A percentile compares a stretch with the other conserved stretches of the same genome.
Conservation (phyloP, 1,140 invertebrate species). For the Macrocentrus cingulum region DNA sequence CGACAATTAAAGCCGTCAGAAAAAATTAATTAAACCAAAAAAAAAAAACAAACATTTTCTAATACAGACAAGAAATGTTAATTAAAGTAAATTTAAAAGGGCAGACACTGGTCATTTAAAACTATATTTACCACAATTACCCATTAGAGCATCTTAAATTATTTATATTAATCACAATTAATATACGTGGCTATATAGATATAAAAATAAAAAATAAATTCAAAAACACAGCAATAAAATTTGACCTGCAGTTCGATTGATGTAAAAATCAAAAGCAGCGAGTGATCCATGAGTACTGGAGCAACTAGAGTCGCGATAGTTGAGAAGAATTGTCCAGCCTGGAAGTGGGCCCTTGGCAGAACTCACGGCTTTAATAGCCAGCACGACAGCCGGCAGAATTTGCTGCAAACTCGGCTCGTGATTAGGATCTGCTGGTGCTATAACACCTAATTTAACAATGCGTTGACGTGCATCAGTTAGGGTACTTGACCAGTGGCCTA, state of each 20-base stretch:
- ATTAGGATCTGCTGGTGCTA: constrained; percentile 66
- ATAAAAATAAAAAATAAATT: constrained; percentile 5
- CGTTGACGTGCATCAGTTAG: constrained; percentile 29
- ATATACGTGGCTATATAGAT: too few relatives aligned
- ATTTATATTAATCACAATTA: too few relatives aligned
- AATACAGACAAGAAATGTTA: too few relatives aligned
- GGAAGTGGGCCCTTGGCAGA: constrained; percentile 63
- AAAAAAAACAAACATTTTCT: too few relatives aligned
- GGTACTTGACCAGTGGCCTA: constrained; percentile 28
- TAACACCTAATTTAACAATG: constrained; percentile 66
- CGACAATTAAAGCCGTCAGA: too few relatives aligned
- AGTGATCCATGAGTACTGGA: constrained; percentile 77
- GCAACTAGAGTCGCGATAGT: constrained; percentile 75
- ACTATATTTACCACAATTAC: too few relatives aligned
- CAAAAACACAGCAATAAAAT: constrained; percentile 14
- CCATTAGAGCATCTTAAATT: too few relatives aligned
- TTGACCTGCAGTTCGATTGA: constrained; percentile 68
- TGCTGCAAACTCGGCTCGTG: constrained; percentile 70
- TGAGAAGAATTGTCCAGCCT: constrained; percentile 68
- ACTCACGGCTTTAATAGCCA: constrained; percentile 70
- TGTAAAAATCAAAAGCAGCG: constrained; percentile 78
- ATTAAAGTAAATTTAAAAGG: too few relatives aligned
- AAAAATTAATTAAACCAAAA: too few relatives aligned
- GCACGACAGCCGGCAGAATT: constrained; percentile 72
- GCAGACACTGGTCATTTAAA: too few relatives aligned